These are phyloP conservation scores for Lamellibrachia luymesi DNA, from an alignment of 1,140 invertebrate genomes.

Conservation along the genomic window DNA sequence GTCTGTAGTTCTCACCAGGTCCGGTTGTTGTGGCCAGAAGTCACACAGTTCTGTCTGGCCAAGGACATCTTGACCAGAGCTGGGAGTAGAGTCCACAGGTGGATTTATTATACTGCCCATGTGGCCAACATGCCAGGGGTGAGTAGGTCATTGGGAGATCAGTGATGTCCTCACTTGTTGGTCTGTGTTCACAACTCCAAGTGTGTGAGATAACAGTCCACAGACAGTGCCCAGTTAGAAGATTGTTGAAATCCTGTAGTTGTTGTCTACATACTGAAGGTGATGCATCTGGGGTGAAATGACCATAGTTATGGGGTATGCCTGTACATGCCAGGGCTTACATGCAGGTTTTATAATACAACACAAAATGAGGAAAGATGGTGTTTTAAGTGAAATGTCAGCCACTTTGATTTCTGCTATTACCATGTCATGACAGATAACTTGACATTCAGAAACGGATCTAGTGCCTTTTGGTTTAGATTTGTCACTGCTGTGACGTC, in stretches of 20 bases:
- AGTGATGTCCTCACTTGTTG: background rate
- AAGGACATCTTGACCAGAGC: background rate
- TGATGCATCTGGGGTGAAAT: background rate
- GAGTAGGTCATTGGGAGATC: background rate
- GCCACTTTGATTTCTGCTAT: background rate
- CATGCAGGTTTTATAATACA: no score
- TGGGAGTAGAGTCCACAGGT: background rate
- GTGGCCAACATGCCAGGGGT: background rate
- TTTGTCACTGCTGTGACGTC: background rate
- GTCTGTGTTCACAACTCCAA: background rate
- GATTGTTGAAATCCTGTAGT: background rate
- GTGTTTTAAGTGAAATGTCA: background rate
- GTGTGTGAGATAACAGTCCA: background rate
- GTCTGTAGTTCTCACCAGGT: background rate
- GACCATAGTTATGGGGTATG: no score
- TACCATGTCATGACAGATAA: background rate
- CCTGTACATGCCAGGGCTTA: no score
- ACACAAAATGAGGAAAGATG: no score
- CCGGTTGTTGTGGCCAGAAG: background rate
- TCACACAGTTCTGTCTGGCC: background rate
- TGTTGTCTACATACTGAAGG: background rate
- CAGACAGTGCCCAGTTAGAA: background rate
- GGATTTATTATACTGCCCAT: background rate
- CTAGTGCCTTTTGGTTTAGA: background rate
- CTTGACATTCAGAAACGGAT: background rate